Percentiles rank a stretch among this genome's conserved stretches.
These are phyloP conservation scores for Kryptolebias ocellatus DNA, from an alignment of 2,797 vertebrate species.

Conservation along the genomic window DNA sequence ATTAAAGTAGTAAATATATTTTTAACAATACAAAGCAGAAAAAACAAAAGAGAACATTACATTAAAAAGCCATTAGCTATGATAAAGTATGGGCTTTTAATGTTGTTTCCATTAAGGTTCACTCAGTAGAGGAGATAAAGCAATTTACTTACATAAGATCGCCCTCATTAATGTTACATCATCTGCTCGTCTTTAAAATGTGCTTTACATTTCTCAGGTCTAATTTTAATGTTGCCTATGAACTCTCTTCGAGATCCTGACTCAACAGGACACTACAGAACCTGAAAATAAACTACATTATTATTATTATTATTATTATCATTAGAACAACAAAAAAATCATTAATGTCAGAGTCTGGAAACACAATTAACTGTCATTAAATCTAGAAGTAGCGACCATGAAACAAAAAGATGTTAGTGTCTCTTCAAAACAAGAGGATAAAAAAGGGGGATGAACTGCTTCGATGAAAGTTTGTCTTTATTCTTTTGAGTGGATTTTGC, in stretches of 20 bases:
- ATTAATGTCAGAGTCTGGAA: too few relatives aligned
- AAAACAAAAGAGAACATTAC: slow-evolving; percentile 16
- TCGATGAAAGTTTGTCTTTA: background rate
- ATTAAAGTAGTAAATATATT: slow-evolving; percentile 25
- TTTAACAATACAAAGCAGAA: slow-evolving; percentile 28
- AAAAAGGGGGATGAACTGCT: too few relatives aligned
- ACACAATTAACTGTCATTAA: too few relatives aligned
- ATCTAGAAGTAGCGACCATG: too few relatives aligned
- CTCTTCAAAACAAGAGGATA: too few relatives aligned
- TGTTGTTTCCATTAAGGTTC: slow-evolving; percentile 48
- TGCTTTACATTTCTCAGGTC: background rate
- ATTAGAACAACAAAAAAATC: too few relatives aligned
- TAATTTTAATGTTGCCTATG: background rate
- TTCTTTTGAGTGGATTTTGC: slow-evolving; percentile 10
- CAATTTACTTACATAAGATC: slow-evolving; percentile 34
- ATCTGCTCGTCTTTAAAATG: slow-evolving; percentile 14
- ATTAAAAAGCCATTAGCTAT: slow-evolving; percentile 57
- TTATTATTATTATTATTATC: too few relatives aligned
- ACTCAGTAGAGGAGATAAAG: slow-evolving; percentile 43
- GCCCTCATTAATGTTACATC: slow-evolving; percentile 14
- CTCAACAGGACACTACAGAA: background rate
- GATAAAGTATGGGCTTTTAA: slow-evolving; percentile 41
- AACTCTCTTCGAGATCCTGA: background rate
- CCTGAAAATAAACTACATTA: background rate
- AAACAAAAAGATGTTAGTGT: too few relatives aligned